phyloP scores from a whole-genome alignment of 92 coral and sea anemone species.

The Phenganax marumi region DNA sequence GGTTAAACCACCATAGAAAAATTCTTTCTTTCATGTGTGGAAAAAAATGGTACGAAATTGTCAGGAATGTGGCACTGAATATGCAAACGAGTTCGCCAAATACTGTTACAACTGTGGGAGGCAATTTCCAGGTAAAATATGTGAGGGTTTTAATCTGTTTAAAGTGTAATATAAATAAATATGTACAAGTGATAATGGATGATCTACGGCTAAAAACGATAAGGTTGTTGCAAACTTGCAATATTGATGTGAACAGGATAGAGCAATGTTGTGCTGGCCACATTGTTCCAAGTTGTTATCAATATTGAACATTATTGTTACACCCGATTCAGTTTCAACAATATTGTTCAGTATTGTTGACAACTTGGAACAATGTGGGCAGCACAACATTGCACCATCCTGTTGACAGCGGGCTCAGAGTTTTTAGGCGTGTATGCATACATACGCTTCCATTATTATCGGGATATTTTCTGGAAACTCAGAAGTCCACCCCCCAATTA shows the following conservation, averaged over 20 bases:
- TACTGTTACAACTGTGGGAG: slow-evolving; percentile 9
- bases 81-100: slow-evolving; percentile 9
- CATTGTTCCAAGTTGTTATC: too few relatives aligned
- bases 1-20: slow-evolving; percentile 12
- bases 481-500: too few relatives aligned
- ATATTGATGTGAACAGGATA: background rate
- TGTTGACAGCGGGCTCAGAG: too few relatives aligned
- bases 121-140: slow-evolving; percentile 3
- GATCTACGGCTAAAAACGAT: background rate
- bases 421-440: too few relatives aligned
- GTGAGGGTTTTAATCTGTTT: slow-evolving; percentile 1
- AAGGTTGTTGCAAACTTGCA: background rate
- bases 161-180: background rate
- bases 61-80: slow-evolving; percentile 10
- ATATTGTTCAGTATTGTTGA: too few relatives aligned
- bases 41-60: slow-evolving; percentile 3
- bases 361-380: too few relatives aligned
- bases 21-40: background rate
- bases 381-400: too few relatives aligned
- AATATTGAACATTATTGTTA: too few relatives aligned
- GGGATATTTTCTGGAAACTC: too few relatives aligned
- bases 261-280: background rate
- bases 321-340: too few relatives aligned
- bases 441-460: too few relatives aligned
- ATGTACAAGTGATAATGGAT: background rate